Evolutionary conservation across 2,113 vertebrate species (phyloP), one percentile per base, ranked within the genome.

Genomic region (Engystomops pustulosus): DNA sequence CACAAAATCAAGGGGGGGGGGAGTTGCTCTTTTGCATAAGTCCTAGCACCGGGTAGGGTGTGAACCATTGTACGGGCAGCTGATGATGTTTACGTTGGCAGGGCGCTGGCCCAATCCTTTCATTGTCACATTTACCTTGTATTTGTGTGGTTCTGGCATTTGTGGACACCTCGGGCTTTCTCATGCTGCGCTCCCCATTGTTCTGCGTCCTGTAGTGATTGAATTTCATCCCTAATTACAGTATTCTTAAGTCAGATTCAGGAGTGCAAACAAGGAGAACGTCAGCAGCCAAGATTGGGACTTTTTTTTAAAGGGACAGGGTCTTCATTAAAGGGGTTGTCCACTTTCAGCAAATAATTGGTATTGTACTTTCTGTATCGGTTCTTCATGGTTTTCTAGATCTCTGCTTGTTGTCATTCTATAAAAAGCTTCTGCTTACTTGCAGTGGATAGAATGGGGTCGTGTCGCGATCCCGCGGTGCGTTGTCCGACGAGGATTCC

Each of bases 181-280:
- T 44, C 58, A 47, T 32, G 71, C 81, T 76, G 38, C 30, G 23
- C 9, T 20, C 41, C 45, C 25, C 15, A 83, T 53, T 32, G 55
- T 68, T 49, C 44, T 34, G 7, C 17, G 1, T 7, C 14, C 51
- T 23, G 81, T 84, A 76, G 81, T 84, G 81, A 76, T 84, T 84
- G 81, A 74, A 72, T 76, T 84, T 77, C 81, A 65, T 14, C 15
- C 71, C 30, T 83, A 62, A 83, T 83, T 74, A 45, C 81, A 45
- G 55, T 72, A 82, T 82, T 72, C 45, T 44, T 27, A 55, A 72
- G 49, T 58, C 51, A 82, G 68, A 82, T 62, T 80, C 45, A 38
- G 12, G 23, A 44, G 12, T 9, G 67, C 79, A 70, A 81, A 71
- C 30, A 81, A 9, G 23, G 47, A n/a, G 30, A 30, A 30, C 30